These are phyloP conservation scores for Nematopogon swammerdamellus DNA, from an alignment of 2,888 invertebrate species.

Conservation along the genomic window DNA sequence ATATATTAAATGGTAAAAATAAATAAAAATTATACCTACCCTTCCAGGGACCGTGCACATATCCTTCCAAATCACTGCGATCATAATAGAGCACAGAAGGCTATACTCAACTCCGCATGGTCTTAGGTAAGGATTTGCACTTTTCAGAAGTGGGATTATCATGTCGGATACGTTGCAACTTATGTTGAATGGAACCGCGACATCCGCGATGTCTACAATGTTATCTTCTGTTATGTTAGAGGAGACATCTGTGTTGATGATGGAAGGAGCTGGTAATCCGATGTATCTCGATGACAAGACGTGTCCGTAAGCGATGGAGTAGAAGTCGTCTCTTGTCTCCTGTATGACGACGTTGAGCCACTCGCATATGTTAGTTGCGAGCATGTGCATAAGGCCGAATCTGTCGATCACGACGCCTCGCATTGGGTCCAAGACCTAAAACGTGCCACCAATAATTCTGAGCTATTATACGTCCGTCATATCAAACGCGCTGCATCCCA, in stretches of 20 bases:
- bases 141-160: slow-evolving; percentile 58
- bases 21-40: slow-evolving; percentile 25
- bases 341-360: slow-evolving; percentile 87
- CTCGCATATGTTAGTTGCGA: slow-evolving; percentile 90
- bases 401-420: slow-evolving; percentile 54
- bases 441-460: slow-evolving; percentile 8
- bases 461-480: background rate
- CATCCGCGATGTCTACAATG: slow-evolving; percentile 21
- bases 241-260: slow-evolving; percentile 16
- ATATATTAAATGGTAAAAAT: too few relatives aligned
- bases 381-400: slow-evolving; percentile 91
- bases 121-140: slow-evolving; percentile 73
- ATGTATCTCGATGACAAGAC: slow-evolving; percentile 20
- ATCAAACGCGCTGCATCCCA: too few relatives aligned
- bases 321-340: slow-evolving; percentile 84
- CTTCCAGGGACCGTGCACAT: slow-evolving; percentile 54
- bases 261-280: background rate
- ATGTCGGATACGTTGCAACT: slow-evolving; percentile 48
- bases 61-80: slow-evolving; percentile 79
- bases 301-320: slow-evolving; percentile 37
- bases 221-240: slow-evolving; percentile 30
- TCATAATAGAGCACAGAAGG: slow-evolving; percentile 73
- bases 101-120: slow-evolving; percentile 84
- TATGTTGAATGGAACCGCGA: slow-evolving; percentile 18
- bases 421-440: slow-evolving; percentile 43